Evolutionary conservation across 1,140 invertebrate genomes (phyloP), one percentile per base, ranked within the genome.

Genomic region (Brevipalpus yothersi): DNA sequence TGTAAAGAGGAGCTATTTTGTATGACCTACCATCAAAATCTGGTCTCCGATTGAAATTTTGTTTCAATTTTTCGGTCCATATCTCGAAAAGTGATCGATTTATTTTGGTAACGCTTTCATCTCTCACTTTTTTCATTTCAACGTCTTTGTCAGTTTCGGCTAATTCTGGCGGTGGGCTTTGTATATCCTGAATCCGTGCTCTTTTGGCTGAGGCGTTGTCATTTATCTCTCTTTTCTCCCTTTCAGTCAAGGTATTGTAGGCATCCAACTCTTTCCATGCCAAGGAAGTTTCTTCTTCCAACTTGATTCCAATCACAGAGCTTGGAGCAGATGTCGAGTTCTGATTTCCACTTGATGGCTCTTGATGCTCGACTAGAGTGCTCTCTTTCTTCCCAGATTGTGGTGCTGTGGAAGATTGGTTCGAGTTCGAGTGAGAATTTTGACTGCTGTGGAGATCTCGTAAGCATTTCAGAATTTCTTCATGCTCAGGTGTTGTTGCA

Each of bases 391-490:
- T 47, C 45, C 13, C 45, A 3, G 53, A 15, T 4, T 15, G 13
- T 2, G n/a, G 13, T n/a, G 53, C 21, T 2, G 53, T 21, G 13
- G 53, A n/a, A 17, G 53, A 4, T 5, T 55, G 17, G 31, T 31
- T 31, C 31, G 47, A 49, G 15, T 31, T 31, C 5, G 5, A 31
- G 31, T 31, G 31, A 31, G 31, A 31, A 31, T 31, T 31, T 5
- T 31, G 31, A 31, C 12, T 58, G 11, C 17, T 23, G 67, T 77
- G 76, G 66, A 84, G 83, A 67, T 93, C 85, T 41, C 86, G 72
- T 10, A 94, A 71, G 70, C 86, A 91, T 57, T 83, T 80, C 13
- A 94, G 74, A 13, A 95, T 77, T 65, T 80, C 79, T 55, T 78
- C 77, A 68, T 95, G 90, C 60, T 76, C 71, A 19, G 75, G 78